Conservation (phyloP, 2,797 vertebrate species). For the Myripristis jacobus region DNA sequence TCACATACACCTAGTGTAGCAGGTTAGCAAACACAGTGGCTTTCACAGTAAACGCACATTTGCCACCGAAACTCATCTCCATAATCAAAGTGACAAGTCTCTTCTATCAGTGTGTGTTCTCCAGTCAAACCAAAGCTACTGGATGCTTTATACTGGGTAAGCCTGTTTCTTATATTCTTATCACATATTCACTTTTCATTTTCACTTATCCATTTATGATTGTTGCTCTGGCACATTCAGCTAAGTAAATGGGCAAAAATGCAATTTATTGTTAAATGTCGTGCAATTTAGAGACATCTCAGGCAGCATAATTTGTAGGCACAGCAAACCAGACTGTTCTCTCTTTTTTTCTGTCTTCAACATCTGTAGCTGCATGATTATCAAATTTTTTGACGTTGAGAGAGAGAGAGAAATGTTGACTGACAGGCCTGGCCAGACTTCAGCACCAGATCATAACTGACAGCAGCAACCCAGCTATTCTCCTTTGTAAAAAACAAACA, state of each 20-base stretch:
- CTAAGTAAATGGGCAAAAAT: slow-evolving; percentile 58
- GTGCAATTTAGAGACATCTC: slow-evolving; percentile 69
- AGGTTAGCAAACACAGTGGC: neutral
- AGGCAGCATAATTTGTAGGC: slow-evolving; percentile 66
- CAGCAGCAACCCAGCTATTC: slow-evolving; percentile 64
- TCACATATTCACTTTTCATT: slow-evolving; percentile 53
- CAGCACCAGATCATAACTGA: slow-evolving; percentile 73
- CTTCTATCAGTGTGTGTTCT: slow-evolving; percentile 37
- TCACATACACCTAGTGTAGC: slow-evolving; percentile 14
- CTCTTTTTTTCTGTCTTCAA: slow-evolving; percentile 11
- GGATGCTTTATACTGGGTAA: slow-evolving; percentile 8
- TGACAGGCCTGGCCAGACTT: slow-evolving; percentile 71
- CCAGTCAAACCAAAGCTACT: slow-evolving; percentile 26
- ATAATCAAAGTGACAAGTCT: slow-evolving; percentile 45
- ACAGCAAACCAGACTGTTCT: slow-evolving; percentile 31
- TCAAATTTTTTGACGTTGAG: slow-evolving; percentile 78
- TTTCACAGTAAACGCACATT: slow-evolving; percentile 38
- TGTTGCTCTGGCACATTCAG: slow-evolving; percentile 38
- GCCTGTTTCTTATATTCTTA: slow-evolving; percentile 59
- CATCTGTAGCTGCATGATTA: slow-evolving; percentile 76
- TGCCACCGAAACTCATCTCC: slow-evolving; percentile 24
- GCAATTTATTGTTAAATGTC: slow-evolving; percentile 76
- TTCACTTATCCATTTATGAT: slow-evolving; percentile 43
- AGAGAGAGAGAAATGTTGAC: slow-evolving; percentile 69
- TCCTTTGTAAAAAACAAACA: slow-evolving; percentile 60